phyloP scores from a whole-genome alignment of 2,797 vertebrate species.

The Crossoptilon crossoptilon region DNA sequence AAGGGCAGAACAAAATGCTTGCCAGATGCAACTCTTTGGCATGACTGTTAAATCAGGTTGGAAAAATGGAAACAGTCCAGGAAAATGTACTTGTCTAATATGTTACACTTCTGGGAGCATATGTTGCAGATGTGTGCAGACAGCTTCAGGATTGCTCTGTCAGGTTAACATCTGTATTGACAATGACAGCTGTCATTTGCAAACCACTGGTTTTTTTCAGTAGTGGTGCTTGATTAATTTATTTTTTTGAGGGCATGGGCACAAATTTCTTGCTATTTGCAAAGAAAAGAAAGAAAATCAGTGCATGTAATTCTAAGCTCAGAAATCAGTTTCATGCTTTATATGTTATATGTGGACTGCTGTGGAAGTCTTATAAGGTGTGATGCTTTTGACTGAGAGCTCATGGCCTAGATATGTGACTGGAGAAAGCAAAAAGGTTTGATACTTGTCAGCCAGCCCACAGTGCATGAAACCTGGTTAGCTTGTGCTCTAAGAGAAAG shows the following conservation, averaged over 20 bases:
- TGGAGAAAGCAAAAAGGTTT: not conserved
- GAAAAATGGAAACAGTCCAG: not conserved
- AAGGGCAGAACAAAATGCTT: not conserved
- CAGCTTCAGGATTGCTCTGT: not conserved
- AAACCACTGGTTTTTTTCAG: not conserved
- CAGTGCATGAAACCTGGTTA: not conserved
- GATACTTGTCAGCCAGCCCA: not conserved
- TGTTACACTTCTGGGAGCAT: not conserved
- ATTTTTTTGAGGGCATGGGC: not conserved
- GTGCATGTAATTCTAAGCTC: fast-evolving
- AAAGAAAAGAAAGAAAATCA: not conserved
- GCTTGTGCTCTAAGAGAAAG: not conserved
- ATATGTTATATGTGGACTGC: not conserved
- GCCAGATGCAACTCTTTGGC: too few species aligned
- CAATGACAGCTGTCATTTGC: not conserved
- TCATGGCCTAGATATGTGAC: not conserved
- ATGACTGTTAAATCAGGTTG: not conserved
- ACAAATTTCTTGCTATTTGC: not conserved
- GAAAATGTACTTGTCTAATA: not conserved
- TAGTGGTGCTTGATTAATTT: fast-evolving
- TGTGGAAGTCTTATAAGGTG: not conserved
- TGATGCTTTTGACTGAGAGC: not conserved
- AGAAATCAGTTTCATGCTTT: not conserved
- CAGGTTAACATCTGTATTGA: not conserved
- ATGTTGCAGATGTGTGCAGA: not conserved